Evolutionary conservation across 2,797 vertebrate species (phyloP), one percentile per base, ranked within the genome.

Genomic region (Gouania willdenowi): DNA sequence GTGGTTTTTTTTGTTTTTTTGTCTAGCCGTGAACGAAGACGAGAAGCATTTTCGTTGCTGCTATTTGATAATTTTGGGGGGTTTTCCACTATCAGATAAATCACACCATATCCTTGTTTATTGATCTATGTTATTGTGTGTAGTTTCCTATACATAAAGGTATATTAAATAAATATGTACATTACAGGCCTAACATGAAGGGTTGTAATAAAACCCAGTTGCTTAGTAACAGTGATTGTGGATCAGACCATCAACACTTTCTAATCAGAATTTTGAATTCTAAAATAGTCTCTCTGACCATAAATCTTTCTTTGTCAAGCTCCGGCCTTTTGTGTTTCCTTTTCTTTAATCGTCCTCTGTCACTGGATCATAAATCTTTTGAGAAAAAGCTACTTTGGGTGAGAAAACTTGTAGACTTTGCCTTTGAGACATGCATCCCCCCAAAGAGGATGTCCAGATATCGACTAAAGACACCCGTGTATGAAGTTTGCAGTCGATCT

Each of bases 281-380:
- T 75, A 81, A 84, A 79, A 83, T 71, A 74, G 63, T 62, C 59
- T 51, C 61, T 77, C 49, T 55, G 41, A 63, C 42, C 41, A 52
- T 86, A 88, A 87, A 88, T 85, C 81, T 79, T 55, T 63, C 66
- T 40, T 6, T 9, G 5, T 40, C 52, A 56, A 42, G 46, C 45
- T 60, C 38, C 35, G 8, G 72, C 65, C 58, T 70, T 70, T 70
- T 76, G 68, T 78, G 66, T 70, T 85, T 85, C 62, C 73, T 59
- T 74, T 74, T 79, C 64, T 78, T 70, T 86, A 85, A 88, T 86
- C 86, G 77, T 81, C 63, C 70, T 38, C 49, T 76, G 82, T 86
- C 78, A 76, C 44, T 55, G 32, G 7, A 45, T 77, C 71, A 30
- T 85, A 82, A 85, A 85, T 86, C 82, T 83, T 50, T 66, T 67